phyloP scores from a whole-genome alignment of 2,113 vertebrate genomes.

The Prunella himalayana region DNA sequence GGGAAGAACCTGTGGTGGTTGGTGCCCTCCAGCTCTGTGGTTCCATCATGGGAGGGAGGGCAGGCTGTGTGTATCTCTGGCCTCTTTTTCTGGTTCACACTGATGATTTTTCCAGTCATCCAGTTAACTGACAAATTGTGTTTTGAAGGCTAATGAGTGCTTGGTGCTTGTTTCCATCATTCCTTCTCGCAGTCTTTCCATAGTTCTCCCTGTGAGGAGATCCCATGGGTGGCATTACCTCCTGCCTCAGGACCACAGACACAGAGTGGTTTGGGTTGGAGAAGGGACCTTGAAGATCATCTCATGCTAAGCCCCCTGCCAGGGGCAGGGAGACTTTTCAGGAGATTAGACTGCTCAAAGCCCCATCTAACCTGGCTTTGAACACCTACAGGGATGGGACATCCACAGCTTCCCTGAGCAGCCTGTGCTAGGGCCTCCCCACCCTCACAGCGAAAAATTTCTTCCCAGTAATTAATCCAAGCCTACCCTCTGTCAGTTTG shows the following conservation, averaged over 20 bases:
- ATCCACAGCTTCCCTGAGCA: not conserved
- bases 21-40: not conserved
- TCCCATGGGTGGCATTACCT: fast-evolving
- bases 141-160: not conserved
- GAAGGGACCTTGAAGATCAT: not conserved
- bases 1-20: not conserved
- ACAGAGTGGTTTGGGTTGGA: not conserved
- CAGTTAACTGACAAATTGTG: not conserved
- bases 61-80: not conserved
- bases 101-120: not conserved
- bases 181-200: fast-evolving
- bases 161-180: not conserved
- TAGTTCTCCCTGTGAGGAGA: not conserved
- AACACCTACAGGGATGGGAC: not conserved
- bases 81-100: not conserved
- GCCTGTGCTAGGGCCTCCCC: not conserved
- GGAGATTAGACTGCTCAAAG: not conserved
- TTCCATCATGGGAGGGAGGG: fast-evolving
- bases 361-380: not conserved
- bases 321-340: not conserved
- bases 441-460: not conserved
- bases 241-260: not conserved
- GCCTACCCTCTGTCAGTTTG: not conserved
- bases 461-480: not conserved
- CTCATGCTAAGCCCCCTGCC: fast-evolving